These are phyloP conservation scores for Plotosus lineatus DNA, from an alignment of 2,113 vertebrate species.

Conservation along the genomic window DNA sequence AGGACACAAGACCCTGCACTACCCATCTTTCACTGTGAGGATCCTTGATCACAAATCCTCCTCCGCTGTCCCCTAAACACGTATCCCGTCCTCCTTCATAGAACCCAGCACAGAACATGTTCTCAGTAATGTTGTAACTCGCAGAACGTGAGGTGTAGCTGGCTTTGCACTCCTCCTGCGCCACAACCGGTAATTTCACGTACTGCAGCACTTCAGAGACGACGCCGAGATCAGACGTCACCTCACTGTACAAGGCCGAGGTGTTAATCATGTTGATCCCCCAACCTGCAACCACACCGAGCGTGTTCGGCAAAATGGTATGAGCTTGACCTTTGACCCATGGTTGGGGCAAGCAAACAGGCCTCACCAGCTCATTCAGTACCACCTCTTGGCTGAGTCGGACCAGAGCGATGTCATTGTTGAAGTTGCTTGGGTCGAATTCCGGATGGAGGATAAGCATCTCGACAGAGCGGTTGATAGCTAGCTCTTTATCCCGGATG, in stretches of 20 bases:
- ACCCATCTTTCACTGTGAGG: constrained; percentile 76
- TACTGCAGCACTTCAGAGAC: constrained; percentile 88
- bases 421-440: constrained; percentile 90
- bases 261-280: constrained; percentile 85
- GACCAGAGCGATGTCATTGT: constrained; percentile 92
- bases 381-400: constrained; percentile 78
- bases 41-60: constrained; percentile 86
- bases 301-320: constrained; percentile 74
- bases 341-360: constrained; percentile 83
- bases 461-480: constrained; percentile 77
- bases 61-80: constrained; percentile 92
- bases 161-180: constrained; percentile 82
- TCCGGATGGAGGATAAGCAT: constrained; percentile 83
- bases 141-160: constrained; percentile 87
- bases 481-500: constrained; percentile 71
- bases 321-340: constrained; percentile 60
- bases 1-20: constrained; percentile 91
- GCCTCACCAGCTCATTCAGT: constrained; percentile 74
- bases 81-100: constrained; percentile 90
- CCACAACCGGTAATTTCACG: constrained; percentile 89
- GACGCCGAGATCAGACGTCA: constrained; percentile 72
- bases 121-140: constrained; percentile 90
- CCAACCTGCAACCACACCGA: constrained; percentile 95
- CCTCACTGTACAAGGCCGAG: constrained; percentile 72
- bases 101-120: constrained; percentile 97